Percentiles rank a stretch among this genome's conserved stretches.
Evolutionary conservation across 2,113 vertebrate species (phyloP).

Genomic region (Lagopus muta): DNA sequence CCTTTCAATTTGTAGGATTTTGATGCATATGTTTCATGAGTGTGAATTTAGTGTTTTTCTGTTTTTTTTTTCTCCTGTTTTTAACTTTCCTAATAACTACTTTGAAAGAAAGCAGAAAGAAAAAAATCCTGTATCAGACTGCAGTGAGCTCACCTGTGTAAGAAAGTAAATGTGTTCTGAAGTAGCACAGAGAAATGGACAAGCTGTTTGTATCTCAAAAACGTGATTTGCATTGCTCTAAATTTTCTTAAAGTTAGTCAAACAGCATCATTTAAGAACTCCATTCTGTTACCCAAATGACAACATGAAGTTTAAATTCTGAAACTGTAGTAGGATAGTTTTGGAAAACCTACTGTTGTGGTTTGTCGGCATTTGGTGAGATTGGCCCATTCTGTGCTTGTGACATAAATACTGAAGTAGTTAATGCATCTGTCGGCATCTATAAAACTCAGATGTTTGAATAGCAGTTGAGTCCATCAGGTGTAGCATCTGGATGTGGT

Average conservation of each 20-base stretch:
- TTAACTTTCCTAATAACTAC: not conserved
- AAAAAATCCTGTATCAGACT: not conserved
- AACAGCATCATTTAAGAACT: not conserved
- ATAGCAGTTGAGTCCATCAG: not conserved
- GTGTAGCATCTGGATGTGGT: not conserved
- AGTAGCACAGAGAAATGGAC: not conserved
- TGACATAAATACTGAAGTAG: not conserved
- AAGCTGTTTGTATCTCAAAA: not conserved
- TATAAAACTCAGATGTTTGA: not conserved
- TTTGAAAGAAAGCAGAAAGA: not conserved
- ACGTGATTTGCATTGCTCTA: not conserved
- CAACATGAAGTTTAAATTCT: not conserved
- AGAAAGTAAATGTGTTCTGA: not conserved
- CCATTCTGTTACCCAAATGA: not conserved
- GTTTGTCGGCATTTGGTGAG: not conserved
- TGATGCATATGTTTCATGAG: constrained; percentile 11
- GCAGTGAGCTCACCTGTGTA: not conserved
- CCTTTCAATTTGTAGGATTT: constrained; percentile 49
- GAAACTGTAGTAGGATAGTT: not conserved
- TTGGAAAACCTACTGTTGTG: not conserved
- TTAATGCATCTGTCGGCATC: not conserved
- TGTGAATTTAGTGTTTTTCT: constrained; percentile 16
- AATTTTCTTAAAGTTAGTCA: not conserved
- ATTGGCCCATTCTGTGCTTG: not conserved
- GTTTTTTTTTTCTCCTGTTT: not conserved